These are phyloP conservation scores for Neodon shergylaensis DNA, from an alignment of 2,113 vertebrate species.

Conservation along the genomic window DNA sequence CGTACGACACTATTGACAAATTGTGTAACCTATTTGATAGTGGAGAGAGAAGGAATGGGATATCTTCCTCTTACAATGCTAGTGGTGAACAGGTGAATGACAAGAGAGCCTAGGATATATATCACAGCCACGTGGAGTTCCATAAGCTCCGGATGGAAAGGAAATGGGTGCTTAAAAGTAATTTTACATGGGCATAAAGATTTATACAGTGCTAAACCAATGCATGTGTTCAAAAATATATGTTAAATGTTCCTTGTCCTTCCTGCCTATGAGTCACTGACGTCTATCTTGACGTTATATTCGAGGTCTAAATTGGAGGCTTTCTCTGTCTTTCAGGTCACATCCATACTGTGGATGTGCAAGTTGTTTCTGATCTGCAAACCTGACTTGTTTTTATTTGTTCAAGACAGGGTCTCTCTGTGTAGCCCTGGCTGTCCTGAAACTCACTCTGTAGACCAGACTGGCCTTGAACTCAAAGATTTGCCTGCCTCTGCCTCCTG, in stretches of 20 bases:
- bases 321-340: not conserved
- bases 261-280: not conserved
- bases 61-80: not conserved
- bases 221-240: not conserved
- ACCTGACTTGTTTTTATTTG: not conserved
- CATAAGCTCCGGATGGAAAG: not conserved
- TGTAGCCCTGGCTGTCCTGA: not conserved
- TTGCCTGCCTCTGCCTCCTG: not conserved
- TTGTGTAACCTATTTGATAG: not conserved
- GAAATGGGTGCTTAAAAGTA: not conserved
- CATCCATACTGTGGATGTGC: not conserved
- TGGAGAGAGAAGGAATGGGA: not conserved
- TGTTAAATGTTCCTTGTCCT: not conserved
- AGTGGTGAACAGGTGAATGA: not conserved
- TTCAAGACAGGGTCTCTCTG: not conserved
- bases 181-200: not conserved
- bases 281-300: not conserved
- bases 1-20: not conserved
- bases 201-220: not conserved
- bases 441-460: not conserved
- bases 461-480: not conserved
- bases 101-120: not conserved
- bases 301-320: not conserved
- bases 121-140: not conserved
- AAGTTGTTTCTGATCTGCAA: slow-evolving; percentile 28